Conservation (phyloP, 2,888 invertebrate species). For the Belgica antarctica region DNA sequence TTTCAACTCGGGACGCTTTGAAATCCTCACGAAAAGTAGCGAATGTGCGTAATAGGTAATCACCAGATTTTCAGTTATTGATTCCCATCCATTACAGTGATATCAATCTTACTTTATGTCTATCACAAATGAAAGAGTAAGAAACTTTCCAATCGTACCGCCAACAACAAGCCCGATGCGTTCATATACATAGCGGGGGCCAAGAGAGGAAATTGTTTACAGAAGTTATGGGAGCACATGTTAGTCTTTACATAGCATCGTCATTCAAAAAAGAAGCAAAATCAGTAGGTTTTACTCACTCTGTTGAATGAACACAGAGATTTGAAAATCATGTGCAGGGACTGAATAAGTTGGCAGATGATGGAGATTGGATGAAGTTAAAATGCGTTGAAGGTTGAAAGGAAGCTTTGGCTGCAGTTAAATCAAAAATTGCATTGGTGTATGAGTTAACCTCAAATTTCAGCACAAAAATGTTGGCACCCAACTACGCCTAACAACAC, state of each 20-base stretch:
- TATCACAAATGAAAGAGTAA: neutral
- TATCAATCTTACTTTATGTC: slow-evolving; percentile 40
- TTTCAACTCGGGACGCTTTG: neutral
- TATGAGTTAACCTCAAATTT: too few species aligned
- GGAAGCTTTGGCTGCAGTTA: too few species aligned
- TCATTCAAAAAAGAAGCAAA: slow-evolving; percentile 10
- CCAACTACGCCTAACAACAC: too few species aligned
- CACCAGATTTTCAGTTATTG: slow-evolving; percentile 23
- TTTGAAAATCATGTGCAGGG: slow-evolving; percentile 13
- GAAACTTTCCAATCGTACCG: neutral
- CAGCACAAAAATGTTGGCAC: too few species aligned
- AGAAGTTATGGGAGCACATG: slow-evolving; percentile 14
- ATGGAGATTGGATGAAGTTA: too few species aligned
- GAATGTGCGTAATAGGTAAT: slow-evolving; percentile 6
- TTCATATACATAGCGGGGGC: neutral
- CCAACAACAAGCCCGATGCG: neutral
- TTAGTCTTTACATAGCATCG: slow-evolving; percentile 16
- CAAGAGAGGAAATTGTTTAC: neutral
- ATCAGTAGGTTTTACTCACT: neutral
- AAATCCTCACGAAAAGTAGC: neutral
- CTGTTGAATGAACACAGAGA: slow-evolving; percentile 8
- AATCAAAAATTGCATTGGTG: too few species aligned
- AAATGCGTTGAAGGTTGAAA: too few species aligned
- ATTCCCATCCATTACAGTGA: slow-evolving; percentile 15
- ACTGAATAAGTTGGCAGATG: too few species aligned